Conservation (phyloP, 2,113 vertebrate genomes). For the Ranitomeya imitator region DNA sequence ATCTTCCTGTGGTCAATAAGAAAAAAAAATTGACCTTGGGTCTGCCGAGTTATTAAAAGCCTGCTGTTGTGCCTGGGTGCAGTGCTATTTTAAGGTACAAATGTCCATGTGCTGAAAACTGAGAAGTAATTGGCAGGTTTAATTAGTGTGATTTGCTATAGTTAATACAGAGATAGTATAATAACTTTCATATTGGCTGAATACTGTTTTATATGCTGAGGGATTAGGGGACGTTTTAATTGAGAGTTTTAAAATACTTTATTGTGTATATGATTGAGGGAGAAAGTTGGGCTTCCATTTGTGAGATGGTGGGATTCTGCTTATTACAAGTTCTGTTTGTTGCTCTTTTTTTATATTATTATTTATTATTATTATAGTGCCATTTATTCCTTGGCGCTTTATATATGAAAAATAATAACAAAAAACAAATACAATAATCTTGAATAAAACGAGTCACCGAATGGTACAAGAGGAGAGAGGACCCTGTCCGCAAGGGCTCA, state of each 20-base stretch:
- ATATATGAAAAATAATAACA: too few relatives aligned
- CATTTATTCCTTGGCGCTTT: too few relatives aligned
- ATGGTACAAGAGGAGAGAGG: too few relatives aligned
- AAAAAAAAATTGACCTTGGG: conserved; percentile 39
- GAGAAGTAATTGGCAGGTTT: background rate
- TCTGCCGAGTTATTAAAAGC: conserved; percentile 40
- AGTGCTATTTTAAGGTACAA: conserved; percentile 40
- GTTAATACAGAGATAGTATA: background rate
- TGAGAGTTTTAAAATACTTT: conserved; percentile 9
- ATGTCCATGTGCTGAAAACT: background rate
- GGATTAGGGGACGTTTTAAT: background rate
- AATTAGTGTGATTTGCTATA: conserved; percentile 9
- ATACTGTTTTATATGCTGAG: background rate
- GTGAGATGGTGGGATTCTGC: background rate
- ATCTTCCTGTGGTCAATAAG: conserved; percentile 40
- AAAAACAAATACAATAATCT: too few relatives aligned
- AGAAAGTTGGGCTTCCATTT: background rate
- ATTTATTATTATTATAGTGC: background rate
- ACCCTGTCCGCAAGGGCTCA: too few relatives aligned
- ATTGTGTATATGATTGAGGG: background rate
- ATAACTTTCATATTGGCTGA: background rate
- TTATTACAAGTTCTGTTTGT: background rate
- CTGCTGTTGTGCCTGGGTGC: conserved; percentile 30
- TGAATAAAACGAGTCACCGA: too few relatives aligned
- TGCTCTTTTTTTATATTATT: background rate